Conservation (phyloP, 2,888 invertebrate species). For the Trichacis sp. region DNA sequence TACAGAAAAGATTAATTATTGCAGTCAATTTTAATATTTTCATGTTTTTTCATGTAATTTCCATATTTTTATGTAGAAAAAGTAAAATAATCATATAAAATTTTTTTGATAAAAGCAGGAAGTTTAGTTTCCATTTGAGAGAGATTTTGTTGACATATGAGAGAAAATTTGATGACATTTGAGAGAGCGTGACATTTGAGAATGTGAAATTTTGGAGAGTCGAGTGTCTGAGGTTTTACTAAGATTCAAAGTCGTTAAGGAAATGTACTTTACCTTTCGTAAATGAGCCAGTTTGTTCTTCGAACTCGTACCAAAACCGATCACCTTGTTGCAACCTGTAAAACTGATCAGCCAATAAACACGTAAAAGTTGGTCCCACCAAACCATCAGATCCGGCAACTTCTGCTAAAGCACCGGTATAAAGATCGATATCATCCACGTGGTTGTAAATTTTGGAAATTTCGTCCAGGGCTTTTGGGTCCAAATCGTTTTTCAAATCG, state of each 20-base stretch:
- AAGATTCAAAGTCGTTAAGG: not conserved
- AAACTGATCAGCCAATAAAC: constrained; percentile 89
- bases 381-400: constrained; percentile 78
- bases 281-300: constrained; percentile 76
- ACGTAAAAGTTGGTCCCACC: constrained; percentile 87
- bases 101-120: too few relatives aligned
- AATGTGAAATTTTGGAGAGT: too few relatives aligned
- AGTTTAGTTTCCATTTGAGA: too few relatives aligned
- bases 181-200: too few relatives aligned
- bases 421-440: constrained; percentile 89
- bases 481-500: constrained; percentile 76
- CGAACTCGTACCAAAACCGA: constrained; percentile 89
- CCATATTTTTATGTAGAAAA: too few relatives aligned
- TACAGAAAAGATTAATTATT: too few relatives aligned
- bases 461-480: constrained; percentile 74
- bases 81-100: too few relatives aligned
- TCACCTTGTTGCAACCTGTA: constrained; percentile 83
- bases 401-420: constrained; percentile 89
- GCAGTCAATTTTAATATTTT: too few relatives aligned
- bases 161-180: too few relatives aligned
- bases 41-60: too few relatives aligned
- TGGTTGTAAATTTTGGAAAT: constrained; percentile 78
- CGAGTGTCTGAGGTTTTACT: too few relatives aligned
- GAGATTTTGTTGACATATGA: too few relatives aligned
- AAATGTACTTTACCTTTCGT: constrained; percentile 71